These are phyloP conservation scores for Sardina pilchardus DNA, from an alignment of 2,113 vertebrate genomes.

Conservation along the genomic window DNA sequence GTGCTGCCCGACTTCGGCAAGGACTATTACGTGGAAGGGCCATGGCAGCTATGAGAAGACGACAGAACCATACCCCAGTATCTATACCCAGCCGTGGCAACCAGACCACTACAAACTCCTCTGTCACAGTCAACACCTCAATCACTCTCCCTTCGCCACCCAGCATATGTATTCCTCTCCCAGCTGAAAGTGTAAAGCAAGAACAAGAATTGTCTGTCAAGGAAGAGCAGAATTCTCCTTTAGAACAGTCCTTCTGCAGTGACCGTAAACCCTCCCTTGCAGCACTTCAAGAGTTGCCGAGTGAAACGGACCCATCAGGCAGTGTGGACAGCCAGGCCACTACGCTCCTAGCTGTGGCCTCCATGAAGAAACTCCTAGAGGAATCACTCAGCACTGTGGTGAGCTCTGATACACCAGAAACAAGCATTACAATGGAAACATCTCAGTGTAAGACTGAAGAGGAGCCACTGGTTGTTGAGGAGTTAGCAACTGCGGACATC, in stretches of 20 bases:
- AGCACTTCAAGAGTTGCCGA: conserved; percentile 43
- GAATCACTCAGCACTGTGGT: conserved; percentile 68
- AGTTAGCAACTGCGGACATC: conserved; percentile 31
- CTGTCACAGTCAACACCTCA: background rate
- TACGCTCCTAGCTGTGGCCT: conserved; percentile 73
- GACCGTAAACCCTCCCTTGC: conserved; percentile 53
- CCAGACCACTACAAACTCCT: background rate
- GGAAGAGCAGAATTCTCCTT: conserved; percentile 49
- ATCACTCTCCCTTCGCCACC: background rate
- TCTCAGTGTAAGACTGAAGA: conserved; percentile 40
- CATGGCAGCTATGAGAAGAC: conserved; percentile 42
- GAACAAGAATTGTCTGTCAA: conserved; percentile 52
- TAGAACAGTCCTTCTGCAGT: conserved; percentile 54
- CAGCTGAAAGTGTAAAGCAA: conserved; percentile 57
- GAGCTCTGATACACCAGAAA: conserved; percentile 41
- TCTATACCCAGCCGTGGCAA: background rate
- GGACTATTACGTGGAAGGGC: conserved; percentile 43
- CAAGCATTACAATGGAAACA: conserved; percentile 43
- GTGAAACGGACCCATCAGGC: conserved; percentile 54
- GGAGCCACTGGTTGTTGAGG: conserved; percentile 23
- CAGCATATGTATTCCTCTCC: background rate
- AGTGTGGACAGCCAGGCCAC: conserved; percentile 65
- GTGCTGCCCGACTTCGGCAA: conserved; percentile 55
- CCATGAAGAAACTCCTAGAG: conserved; percentile 76
- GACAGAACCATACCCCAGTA: conserved; percentile 39